phyloP scores from a whole-genome alignment of 2,888 invertebrate genomes.

The Noctua pronuba region DNA sequence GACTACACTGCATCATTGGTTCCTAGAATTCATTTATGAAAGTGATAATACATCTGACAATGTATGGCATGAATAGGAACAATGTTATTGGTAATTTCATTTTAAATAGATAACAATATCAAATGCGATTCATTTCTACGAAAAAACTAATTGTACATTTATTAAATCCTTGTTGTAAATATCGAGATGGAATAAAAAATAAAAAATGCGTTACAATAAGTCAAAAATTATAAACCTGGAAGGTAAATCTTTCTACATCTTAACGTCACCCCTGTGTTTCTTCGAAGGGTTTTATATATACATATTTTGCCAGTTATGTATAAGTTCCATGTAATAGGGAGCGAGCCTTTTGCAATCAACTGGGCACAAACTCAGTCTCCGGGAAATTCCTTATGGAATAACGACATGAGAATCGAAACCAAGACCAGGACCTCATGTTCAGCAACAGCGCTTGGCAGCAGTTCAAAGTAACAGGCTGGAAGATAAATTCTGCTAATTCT shows the following conservation, averaged over 20 bases:
- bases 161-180: not conserved
- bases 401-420: not conserved
- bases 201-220: not conserved
- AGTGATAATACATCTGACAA: not conserved
- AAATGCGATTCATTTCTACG: not conserved
- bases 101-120: not conserved
- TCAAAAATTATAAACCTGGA: not conserved
- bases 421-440: not conserved
- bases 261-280: not conserved
- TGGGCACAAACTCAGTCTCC: not conserved
- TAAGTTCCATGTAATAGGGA: not conserved
- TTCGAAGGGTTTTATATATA: not conserved
- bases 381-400: not conserved
- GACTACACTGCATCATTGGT: not conserved
- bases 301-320: not conserved
- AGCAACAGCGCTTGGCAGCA: not conserved
- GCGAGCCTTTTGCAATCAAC: not conserved
- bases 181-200: not conserved
- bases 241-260: not conserved
- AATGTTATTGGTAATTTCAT: constrained; percentile 23
- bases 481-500: not conserved
- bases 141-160: too few relatives aligned
- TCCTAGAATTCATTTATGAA: constrained; percentile 11
- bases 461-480: not conserved
- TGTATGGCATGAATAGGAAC: not conserved